phyloP scores from a whole-genome alignment of 2,888 invertebrate genomes.

The Pammene fasciana region DNA sequence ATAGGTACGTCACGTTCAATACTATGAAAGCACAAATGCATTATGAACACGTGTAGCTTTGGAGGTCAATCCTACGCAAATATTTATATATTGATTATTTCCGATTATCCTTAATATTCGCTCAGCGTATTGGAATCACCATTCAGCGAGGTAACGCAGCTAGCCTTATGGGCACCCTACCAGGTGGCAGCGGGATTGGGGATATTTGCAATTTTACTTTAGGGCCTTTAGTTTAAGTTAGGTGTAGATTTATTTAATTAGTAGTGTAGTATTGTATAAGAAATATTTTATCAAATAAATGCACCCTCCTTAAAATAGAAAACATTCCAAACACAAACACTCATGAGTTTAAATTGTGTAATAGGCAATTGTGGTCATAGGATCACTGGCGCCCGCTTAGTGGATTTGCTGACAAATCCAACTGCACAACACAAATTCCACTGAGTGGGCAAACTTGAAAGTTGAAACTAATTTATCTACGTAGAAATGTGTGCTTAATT shows the following conservation, averaged over 20 bases:
- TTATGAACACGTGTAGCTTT: slow-evolving; percentile 8
- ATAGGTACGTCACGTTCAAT: not conserved
- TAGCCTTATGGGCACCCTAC: too few relatives aligned
- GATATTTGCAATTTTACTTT: too few relatives aligned
- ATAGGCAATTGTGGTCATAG: not conserved
- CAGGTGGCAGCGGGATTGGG: too few relatives aligned
- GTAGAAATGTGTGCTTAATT: not conserved
- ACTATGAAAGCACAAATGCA: not conserved
- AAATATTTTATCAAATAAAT: too few relatives aligned
- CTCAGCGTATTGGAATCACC: too few relatives aligned
- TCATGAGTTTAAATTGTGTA: slow-evolving; percentile 20
- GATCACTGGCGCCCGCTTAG: slow-evolving; percentile 35
- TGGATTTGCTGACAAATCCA: slow-evolving; percentile 34
- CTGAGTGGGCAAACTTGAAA: not conserved
- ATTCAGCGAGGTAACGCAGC: too few relatives aligned
- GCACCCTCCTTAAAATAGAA: not conserved
- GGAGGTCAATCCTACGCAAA: slow-evolving; percentile 2
- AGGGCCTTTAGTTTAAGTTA: too few relatives aligned
- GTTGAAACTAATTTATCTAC: not conserved
- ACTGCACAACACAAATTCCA: slow-evolving; percentile 6
- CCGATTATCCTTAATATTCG: too few relatives aligned
- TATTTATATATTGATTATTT: not conserved
- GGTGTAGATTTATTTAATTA: too few relatives aligned
- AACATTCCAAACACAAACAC: slow-evolving; percentile 2
- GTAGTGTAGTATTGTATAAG: too few relatives aligned